A percentile compares a stretch with the other conserved stretches of the same genome.
phyloP scores from a whole-genome alignment of 1,140 invertebrate genomes.

The Batillaria attramentaria region DNA sequence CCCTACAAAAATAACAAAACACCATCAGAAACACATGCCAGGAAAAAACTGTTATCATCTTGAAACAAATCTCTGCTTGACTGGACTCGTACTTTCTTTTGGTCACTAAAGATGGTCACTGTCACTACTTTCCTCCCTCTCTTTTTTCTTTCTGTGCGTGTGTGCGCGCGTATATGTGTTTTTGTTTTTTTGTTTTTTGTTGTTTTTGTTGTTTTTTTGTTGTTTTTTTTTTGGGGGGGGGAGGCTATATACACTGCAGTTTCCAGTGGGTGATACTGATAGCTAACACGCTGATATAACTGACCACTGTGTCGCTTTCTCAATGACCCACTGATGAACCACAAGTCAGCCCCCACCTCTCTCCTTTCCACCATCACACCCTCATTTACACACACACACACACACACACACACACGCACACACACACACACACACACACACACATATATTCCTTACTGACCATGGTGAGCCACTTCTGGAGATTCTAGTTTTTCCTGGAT shows the following conservation, averaged over 20 bases:
- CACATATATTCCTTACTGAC: constrained; percentile 44
- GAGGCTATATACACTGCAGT: too few relatives aligned
- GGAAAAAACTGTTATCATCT: too few relatives aligned
- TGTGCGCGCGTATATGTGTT: background rate
- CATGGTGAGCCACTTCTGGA: constrained; percentile 71
- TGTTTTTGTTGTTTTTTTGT: too few relatives aligned
- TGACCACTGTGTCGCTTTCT: too few relatives aligned
- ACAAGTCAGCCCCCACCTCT: background rate
- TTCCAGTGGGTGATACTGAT: too few relatives aligned
- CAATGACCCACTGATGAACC: background rate
- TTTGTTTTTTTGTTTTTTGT: background rate
- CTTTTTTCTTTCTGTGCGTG: background rate
- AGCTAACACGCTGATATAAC: too few relatives aligned
- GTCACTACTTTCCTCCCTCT: too few relatives aligned
- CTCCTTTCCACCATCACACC: background rate
- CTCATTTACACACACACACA: background rate
- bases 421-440: background rate
- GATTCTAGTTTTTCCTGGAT: constrained; percentile 71
- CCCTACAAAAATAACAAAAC: constrained; percentile 46
- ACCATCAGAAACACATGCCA: background rate
- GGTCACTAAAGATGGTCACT: too few relatives aligned
- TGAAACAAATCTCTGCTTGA: too few relatives aligned
- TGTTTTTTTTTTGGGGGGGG: too few relatives aligned
- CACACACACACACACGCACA: background rate
- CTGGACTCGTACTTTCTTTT: too few relatives aligned